Percentiles rank a stretch among this genome's conserved stretches.
Evolutionary conservation across 2,113 vertebrate genomes (phyloP).

Genomic region (Bufo gargarizans): DNA sequence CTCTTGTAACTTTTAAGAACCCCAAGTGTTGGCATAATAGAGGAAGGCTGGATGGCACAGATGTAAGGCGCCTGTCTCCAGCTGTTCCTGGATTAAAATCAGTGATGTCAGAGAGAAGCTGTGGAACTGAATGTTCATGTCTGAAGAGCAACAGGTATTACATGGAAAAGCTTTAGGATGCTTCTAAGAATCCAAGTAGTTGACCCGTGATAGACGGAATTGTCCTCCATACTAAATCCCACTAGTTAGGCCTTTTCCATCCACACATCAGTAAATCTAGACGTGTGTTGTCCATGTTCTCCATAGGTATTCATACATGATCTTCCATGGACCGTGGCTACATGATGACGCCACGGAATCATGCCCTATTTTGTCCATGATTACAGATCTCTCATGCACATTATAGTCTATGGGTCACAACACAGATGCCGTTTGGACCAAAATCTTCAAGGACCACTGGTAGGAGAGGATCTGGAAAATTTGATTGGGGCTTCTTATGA

Average conservation of each 20-base stretch:
- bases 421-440: too few species aligned
- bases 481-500: too few species aligned
- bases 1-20: not conserved
- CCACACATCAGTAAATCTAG: too few species aligned
- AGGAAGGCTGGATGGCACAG: conserved; percentile 22
- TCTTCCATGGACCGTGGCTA: too few species aligned
- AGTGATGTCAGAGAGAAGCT: not conserved
- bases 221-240: not conserved
- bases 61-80: conserved; percentile 15
- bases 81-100: conserved; percentile 21
- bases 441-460: too few species aligned
- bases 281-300: too few species aligned
- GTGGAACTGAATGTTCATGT: not conserved
- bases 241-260: not conserved
- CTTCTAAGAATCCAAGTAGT: not conserved
- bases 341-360: too few species aligned
- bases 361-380: too few species aligned
- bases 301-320: too few species aligned
- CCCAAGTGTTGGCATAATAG: conserved; percentile 6
- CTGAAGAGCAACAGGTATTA: not conserved
- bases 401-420: too few species aligned
- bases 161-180: not conserved
- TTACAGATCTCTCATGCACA: too few species aligned
- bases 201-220: not conserved
- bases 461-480: too few species aligned